These are phyloP conservation scores for Cremastobaeus sp. DNA, from an alignment of 2,888 invertebrate genomes.

Conservation along the genomic window DNA sequence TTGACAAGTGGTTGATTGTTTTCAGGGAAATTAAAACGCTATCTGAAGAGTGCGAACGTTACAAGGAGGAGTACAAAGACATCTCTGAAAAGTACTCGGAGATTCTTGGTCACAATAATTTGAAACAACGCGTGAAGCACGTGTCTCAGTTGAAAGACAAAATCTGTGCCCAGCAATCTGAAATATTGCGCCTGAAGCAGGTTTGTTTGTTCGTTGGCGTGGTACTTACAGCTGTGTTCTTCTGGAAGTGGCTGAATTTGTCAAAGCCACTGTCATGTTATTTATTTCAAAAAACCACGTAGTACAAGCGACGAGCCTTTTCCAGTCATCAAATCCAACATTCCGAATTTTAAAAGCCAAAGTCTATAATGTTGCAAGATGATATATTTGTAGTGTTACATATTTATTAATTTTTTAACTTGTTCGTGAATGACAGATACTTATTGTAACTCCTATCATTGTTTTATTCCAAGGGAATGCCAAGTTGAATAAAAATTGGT, in stretches of 20 bases:
- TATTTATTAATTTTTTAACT: slow-evolving; percentile 13
- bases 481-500: slow-evolving; percentile 40
- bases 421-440: slow-evolving; percentile 6
- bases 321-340: no score
- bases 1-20: neutral
- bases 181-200: slow-evolving; percentile 77
- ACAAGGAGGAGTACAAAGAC: slow-evolving; percentile 79
- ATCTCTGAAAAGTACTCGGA: slow-evolving; percentile 81
- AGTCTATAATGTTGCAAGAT: neutral
- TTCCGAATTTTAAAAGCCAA: neutral
- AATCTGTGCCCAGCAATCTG: slow-evolving; percentile 69
- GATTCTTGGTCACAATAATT: slow-evolving; percentile 83
- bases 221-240: slow-evolving; percentile 63
- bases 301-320: neutral
- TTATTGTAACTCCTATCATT: slow-evolving; percentile 35
- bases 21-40: slow-evolving; percentile 67
- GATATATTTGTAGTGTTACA: slow-evolving; percentile 2
- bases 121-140: slow-evolving; percentile 83
- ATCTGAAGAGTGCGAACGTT: slow-evolving; percentile 74
- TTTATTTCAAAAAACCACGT: slow-evolving; percentile 30
- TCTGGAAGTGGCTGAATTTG: slow-evolving; percentile 63
- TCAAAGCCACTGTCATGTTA: slow-evolving; percentile 56
- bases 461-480: slow-evolving; percentile 4
- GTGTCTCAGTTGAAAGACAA: slow-evolving; percentile 78
- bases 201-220: slow-evolving; percentile 72